Evolutionary conservation across 2,797 vertebrate species (phyloP), one percentile per base, ranked within the genome.

Genomic region (Sphaeramia orbicularis): DNA sequence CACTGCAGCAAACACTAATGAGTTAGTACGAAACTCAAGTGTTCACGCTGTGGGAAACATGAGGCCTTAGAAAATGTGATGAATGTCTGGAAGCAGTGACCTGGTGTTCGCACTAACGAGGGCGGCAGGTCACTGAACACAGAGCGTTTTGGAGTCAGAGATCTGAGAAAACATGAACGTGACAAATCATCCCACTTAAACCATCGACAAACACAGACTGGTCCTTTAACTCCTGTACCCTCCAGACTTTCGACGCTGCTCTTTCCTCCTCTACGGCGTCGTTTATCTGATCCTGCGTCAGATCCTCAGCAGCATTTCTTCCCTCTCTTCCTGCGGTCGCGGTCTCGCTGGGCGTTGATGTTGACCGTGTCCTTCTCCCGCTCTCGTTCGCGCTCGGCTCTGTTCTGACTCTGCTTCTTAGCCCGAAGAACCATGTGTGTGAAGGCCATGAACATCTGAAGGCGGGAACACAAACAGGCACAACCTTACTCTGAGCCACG

Each of bases 391-490:
- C 90, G 36, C 78, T 94, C 92, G 0, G 92, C 92, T 37, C 93
- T 53, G 68, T 86, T 94, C 89, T 94, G 93, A 63, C 92, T 95
- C 80, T 94, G 93, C 74, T 95, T 95, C 91, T 96, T 96, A 59
- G 91, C 90, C 18, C 90, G 85, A 3, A 96, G 93, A 6, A 96
- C 95, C 93, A 96, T 93, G 84, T 85, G 88, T 2, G 95, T 95
- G 80, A 96, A 95, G 1, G 94, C 92, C 84, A 95, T 95, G 84
- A 96, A 96, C 95, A 96, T 96, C 95, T 96, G 84, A 0, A 11
- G 14, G 10, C 4, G 41, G n/a, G 10, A 45, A 35, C 0, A 4
- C 24, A 10, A 35, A 16, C 13, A 2, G 3, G 45, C 12, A n/a
- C 14, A 0, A 2, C 13, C 30, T 9, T 0, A 12, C 11, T 41